These are phyloP conservation scores for Phocoena sinus DNA, from an alignment of 2,113 vertebrate genomes.

Conservation along the genomic window DNA sequence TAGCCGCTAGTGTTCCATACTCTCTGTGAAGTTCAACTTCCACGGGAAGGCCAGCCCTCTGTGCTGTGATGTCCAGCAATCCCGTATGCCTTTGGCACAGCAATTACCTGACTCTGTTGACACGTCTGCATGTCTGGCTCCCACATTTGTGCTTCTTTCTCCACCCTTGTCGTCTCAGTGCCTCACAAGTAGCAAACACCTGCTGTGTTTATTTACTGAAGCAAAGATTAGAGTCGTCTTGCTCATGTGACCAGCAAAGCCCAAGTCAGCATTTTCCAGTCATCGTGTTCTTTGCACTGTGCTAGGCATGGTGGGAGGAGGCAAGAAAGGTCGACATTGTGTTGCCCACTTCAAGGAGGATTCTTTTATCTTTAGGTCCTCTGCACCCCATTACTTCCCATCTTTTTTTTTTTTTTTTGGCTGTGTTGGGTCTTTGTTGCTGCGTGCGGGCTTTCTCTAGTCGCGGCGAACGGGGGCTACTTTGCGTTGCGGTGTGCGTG, in stretches of 20 bases:
- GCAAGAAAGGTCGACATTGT: background rate
- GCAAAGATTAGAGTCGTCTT: background rate
- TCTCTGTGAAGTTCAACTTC: background rate
- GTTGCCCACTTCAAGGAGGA: fast-evolving
- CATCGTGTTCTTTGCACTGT: fast-evolving
- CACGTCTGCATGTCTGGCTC: too few relatives aligned
- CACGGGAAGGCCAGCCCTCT: background rate
- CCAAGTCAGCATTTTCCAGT: background rate
- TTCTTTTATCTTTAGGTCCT: background rate
- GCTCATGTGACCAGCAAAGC: background rate
- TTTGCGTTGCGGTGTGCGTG: too few relatives aligned
- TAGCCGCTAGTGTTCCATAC: background rate
- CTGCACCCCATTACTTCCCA: background rate
- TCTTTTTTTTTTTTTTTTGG: background rate
- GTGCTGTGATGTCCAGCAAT: fast-evolving
- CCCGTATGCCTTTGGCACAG: background rate
- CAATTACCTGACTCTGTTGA: fast-evolving
- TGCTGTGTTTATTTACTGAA: background rate
- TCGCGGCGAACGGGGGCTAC: too few relatives aligned
- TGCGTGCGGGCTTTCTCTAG: too few relatives aligned
- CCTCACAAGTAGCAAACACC: background rate
- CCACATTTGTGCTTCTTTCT: background rate
- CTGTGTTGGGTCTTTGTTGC: too few relatives aligned
- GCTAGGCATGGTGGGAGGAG: background rate
- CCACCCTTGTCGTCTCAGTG: background rate